Percentiles rank a stretch among this genome's conserved stretches.
phyloP scores from a whole-genome alignment of 2,113 vertebrate species.

The Passer domesticus region DNA sequence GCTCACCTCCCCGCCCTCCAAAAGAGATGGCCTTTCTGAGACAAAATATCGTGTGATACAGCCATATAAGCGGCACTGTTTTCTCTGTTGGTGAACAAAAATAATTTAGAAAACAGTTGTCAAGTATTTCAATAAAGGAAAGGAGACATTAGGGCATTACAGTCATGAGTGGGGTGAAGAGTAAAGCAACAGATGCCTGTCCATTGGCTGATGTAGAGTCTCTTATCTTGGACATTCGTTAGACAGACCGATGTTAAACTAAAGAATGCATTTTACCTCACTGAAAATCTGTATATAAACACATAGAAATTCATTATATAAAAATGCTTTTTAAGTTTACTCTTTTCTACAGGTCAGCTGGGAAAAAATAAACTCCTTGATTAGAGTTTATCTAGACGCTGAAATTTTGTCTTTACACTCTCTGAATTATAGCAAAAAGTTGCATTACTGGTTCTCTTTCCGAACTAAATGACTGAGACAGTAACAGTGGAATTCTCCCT shows the following conservation, averaged over 20 bases:
- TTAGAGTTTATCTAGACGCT: not conserved
- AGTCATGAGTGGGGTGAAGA: not conserved
- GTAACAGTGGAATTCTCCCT: not conserved
- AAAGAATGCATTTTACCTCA: not conserved
- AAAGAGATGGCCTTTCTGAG: not conserved
- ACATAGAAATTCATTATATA: not conserved
- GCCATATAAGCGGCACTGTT: not conserved
- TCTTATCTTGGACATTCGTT: not conserved
- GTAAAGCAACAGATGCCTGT: constrained; percentile 34
- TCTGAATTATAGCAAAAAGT: not conserved
- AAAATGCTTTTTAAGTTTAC: not conserved
- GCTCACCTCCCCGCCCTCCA: not conserved
- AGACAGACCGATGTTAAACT: not conserved
- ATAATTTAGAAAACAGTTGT: not conserved
- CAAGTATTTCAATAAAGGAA: not conserved
- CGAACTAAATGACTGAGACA: not conserved
- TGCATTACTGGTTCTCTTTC: not conserved
- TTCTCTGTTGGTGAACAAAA: not conserved
- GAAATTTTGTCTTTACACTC: not conserved
- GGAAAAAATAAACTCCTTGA: not conserved
- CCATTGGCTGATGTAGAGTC: not conserved
- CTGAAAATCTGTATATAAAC: not conserved
- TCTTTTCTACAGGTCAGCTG: not conserved
- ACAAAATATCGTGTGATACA: constrained; percentile 15
- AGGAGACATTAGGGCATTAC: not conserved